These are phyloP conservation scores for Aspidiotus destructor DNA, from an alignment of 2,888 invertebrate species.

Conservation along the genomic window DNA sequence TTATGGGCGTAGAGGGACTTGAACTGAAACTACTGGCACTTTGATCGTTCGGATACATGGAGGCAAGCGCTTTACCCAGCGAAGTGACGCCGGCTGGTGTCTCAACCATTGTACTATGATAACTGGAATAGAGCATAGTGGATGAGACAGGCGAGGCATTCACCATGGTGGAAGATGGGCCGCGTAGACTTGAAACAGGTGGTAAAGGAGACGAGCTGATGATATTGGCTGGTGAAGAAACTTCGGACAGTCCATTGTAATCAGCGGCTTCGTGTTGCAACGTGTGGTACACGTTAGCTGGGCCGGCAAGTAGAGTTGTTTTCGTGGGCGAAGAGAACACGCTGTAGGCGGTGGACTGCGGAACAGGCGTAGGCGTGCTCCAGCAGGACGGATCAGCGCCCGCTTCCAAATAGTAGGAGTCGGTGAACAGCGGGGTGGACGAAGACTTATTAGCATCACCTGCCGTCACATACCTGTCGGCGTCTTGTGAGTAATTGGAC, in stretches of 20 bases:
- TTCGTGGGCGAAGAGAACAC: conserved; percentile 16
- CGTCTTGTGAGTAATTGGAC: conserved; percentile 24
- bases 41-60: conserved; percentile 50
- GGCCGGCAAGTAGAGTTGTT: neutral
- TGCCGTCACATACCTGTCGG: neutral
- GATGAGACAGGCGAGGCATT: conserved; percentile 32
- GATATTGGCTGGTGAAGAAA: conserved; percentile 35
- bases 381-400: conserved; percentile 21
- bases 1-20: conserved; percentile 88
- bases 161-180: conserved; percentile 32
- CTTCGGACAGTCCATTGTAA: conserved; percentile 40
- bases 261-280: conserved; percentile 11
- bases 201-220: conserved; percentile 45
- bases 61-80: conserved; percentile 25
- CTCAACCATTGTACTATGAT: conserved; percentile 37
- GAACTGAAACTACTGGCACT: conserved; percentile 77
- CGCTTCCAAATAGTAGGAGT: conserved; percentile 20
- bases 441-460: neutral
- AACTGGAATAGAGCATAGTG: conserved; percentile 19
- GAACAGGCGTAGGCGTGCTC: neutral
- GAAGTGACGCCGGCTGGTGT: neutral
- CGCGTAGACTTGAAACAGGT: conserved; percentile 51
- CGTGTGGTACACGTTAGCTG: neutral
- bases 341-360: conserved; percentile 3
- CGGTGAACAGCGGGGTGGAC: conserved; percentile 14